Base-by-base conservation (phyloP, 2,888 invertebrate species). In the Acanthococcus lagerstroemiae region DNA sequence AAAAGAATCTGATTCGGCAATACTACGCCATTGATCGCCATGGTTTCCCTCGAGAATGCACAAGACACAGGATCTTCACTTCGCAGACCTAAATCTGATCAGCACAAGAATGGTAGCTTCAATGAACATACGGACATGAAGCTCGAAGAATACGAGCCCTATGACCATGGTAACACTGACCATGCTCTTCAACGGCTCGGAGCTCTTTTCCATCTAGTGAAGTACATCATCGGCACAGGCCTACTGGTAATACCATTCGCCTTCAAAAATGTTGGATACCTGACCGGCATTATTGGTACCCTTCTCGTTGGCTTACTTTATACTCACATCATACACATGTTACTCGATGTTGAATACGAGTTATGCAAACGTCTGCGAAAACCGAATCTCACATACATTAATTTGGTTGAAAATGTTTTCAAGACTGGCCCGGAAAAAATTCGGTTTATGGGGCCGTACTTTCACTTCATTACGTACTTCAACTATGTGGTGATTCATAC, bases 251-350 rank as follows among this genome's bases (percentile, higher is more conserved):
- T 61, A 3, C 61, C 61, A 15, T 52, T 46, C 61, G 19, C 50
- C 3, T 61, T 61, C 22, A 24, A 27, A 27, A 61, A 15, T 9
- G 61, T 61, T 17, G 61, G 61, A 17, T 61, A 61, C 22, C n/a
- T 46, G 1, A 48, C 27, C 15, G 61, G 48, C 17, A 27, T 61
- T 22, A 15, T 25, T 1, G 61, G 61, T 7, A 30, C 61, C 2
- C 1, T 27, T 7, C 48, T 61, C 12, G 30, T 61, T n/a, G 30
- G 50, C 7, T 19, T 61, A 2, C 21, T 61, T 3, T 61, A 61
- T 22, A 9, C 22, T 22, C 61, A 61, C 50, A 50, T 61, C 4
- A 12, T 61, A 12, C 61, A 27, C 2, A 5, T 52, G 17, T 19
- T 61, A 17, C 27, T 61, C n/a, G 9, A 48, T 3, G 27, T 50